Conservation (phyloP, 2,888 invertebrate genomes). For the Physocephala rufipes region DNA sequence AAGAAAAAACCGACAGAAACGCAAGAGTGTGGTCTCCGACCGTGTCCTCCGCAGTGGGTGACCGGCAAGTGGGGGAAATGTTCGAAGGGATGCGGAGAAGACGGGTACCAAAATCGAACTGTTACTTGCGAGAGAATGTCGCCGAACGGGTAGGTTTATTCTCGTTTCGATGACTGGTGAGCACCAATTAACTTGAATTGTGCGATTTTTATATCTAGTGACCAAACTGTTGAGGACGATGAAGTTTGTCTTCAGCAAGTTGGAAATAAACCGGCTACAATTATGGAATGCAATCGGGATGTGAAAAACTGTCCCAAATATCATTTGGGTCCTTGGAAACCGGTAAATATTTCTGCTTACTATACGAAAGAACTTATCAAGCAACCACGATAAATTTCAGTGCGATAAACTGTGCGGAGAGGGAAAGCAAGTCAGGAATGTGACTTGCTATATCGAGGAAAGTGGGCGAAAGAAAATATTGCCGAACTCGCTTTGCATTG, state of each 20-base stretch:
- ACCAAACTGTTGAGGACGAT: slow-evolving; percentile 77
- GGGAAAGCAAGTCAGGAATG: slow-evolving; percentile 82
- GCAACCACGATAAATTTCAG: slow-evolving; percentile 63
- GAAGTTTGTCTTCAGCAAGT: slow-evolving; percentile 74
- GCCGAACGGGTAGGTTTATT: slow-evolving; percentile 70
- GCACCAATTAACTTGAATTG: background rate
- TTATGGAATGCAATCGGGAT: slow-evolving; percentile 79
- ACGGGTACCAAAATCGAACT: slow-evolving; percentile 75
- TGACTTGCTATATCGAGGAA: slow-evolving; percentile 79
- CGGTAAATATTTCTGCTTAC: slow-evolving; percentile 70
- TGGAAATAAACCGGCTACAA: slow-evolving; percentile 76
- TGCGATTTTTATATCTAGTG: slow-evolving; percentile 56
- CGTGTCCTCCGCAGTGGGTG: slow-evolving; percentile 86
- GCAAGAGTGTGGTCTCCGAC: slow-evolving; percentile 77
- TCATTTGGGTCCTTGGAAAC: slow-evolving; percentile 90
- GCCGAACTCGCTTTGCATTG: slow-evolving; percentile 73
- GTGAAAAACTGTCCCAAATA: slow-evolving; percentile 82
- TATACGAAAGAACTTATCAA: background rate
- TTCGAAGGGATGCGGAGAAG: slow-evolving; percentile 82
- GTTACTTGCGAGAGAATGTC: slow-evolving; percentile 85
- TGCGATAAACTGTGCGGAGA: slow-evolving; percentile 92
- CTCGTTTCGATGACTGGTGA: background rate
- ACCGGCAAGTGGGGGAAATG: slow-evolving; percentile 83
- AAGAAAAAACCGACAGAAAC: slow-evolving; percentile 76
- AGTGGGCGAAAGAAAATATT: slow-evolving; percentile 74